Percentiles rank a stretch among this genome's conserved stretches.
Evolutionary conservation across 2,113 vertebrate genomes (phyloP).

Genomic region (Centropus bengalensis): DNA sequence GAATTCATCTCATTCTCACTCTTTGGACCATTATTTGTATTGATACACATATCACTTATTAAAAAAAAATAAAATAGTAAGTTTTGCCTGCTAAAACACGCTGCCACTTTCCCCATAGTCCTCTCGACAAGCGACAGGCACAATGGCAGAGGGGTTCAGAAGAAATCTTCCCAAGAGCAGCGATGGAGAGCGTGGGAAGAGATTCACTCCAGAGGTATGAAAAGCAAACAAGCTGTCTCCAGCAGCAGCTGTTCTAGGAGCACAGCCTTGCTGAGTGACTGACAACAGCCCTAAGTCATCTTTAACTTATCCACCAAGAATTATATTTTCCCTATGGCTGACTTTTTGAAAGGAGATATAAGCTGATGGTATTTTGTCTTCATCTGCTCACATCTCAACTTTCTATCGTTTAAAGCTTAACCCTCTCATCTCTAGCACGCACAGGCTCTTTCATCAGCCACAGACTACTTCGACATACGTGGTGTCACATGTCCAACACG

Average conservation of each 20-base stretch:
- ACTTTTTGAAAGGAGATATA: not conserved
- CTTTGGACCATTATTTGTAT: not conserved
- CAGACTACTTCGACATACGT: not conserved
- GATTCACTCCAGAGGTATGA: not conserved
- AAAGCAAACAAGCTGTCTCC: not conserved
- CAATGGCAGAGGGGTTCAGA: not conserved
- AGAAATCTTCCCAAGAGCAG: not conserved
- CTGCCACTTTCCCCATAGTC: not conserved
- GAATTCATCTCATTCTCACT: not conserved
- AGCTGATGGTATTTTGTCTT: not conserved
- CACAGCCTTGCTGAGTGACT: not conserved
- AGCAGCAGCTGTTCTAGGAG: not conserved
- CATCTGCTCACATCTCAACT: not conserved
- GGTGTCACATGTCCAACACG: not conserved
- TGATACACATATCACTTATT: not conserved
- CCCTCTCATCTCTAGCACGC: not conserved
- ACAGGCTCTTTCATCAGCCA: not conserved
- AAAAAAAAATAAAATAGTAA: not conserved
- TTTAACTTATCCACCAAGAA: not conserved
- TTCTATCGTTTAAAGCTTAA: not conserved
- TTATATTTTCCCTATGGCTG: not conserved
- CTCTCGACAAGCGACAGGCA: not conserved
- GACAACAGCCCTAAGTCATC: conserved; percentile 19
- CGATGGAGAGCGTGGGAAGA: not conserved
- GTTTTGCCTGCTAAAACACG: not conserved